phyloP scores from a whole-genome alignment of 2,113 vertebrate species.

The Rhea pennata region DNA sequence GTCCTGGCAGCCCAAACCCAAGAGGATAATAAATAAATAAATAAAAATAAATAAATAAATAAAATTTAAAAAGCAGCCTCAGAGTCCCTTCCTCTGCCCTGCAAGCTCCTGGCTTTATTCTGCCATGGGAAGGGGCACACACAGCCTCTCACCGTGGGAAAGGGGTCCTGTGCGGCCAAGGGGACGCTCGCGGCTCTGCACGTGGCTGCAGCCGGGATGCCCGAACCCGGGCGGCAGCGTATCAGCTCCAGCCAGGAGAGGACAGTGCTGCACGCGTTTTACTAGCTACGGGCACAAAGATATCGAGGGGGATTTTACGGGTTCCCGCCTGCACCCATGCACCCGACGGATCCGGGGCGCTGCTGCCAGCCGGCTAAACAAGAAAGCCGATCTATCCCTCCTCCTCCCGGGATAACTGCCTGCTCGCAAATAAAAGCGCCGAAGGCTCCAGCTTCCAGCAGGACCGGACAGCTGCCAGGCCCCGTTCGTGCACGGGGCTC shows the following conservation, averaged over 20 bases:
- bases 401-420: not conserved
- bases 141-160: fast-evolving
- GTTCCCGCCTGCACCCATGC: not conserved
- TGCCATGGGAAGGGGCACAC: fast-evolving
- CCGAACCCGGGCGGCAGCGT: not conserved
- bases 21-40: not conserved
- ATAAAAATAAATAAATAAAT: no score
- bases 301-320: not conserved
- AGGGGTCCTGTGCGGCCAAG: not conserved
- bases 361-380: no score
- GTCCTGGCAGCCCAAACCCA: not conserved
- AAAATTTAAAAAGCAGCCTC: not conserved
- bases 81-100: not conserved
- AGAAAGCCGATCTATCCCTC: no score
- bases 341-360: no score
- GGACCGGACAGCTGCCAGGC: not conserved
- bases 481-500: fast-evolving
- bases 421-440: not conserved
- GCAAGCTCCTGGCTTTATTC: not conserved
- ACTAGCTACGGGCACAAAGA: fast-evolving
- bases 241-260: conserved; percentile 13
- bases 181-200: not conserved
- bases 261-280: not conserved
- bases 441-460: not conserved
- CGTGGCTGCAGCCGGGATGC: not conserved